Evolutionary conservation across 2,888 invertebrate species (phyloP).

Genomic region (Thecocarcelia acutangulata): DNA sequence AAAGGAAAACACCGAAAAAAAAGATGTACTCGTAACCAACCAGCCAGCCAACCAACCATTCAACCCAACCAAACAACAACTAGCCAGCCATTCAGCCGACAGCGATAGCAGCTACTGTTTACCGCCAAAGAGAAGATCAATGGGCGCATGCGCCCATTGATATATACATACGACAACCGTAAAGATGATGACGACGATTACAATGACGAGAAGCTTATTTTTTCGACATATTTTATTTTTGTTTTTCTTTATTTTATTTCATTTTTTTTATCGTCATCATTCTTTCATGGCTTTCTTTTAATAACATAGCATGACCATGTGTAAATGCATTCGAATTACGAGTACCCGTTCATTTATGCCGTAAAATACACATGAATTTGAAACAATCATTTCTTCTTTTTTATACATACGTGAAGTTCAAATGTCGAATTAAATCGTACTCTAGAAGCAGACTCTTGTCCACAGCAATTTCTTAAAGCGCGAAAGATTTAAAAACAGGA

Average conservation of each 20-base stretch:
- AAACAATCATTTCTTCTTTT: too few species aligned
- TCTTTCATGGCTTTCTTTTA: slow-evolving; percentile 65
- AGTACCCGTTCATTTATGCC: slow-evolving; percentile 4
- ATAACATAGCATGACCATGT: slow-evolving; percentile 65
- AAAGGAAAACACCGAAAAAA: slow-evolving; percentile 54
- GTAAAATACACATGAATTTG: slow-evolving; percentile 20
- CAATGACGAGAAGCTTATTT: slow-evolving; percentile 66
- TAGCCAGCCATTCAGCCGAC: slow-evolving; percentile 68
- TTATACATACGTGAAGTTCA: too few species aligned
- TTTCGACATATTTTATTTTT: slow-evolving; percentile 31
- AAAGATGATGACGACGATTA: slow-evolving; percentile 69
- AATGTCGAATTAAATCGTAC: too few species aligned
- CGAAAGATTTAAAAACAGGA: too few species aligned
- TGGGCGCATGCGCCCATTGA: slow-evolving; percentile 70
- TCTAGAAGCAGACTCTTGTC: too few species aligned
- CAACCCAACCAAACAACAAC: slow-evolving; percentile 39
- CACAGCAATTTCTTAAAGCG: too few species aligned
- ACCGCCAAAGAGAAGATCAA: slow-evolving; percentile 70
- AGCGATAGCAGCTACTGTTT: slow-evolving; percentile 70
- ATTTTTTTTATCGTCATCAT: slow-evolving; percentile 46
- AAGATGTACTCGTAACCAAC: too few species aligned
- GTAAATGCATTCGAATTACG: slow-evolving; percentile 63
- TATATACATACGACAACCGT: slow-evolving; percentile 70
- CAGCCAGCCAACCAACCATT: slow-evolving; percentile 50
- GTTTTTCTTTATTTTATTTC: slow-evolving; percentile 7